Percentiles rank a stretch among this genome's conserved stretches.
These are phyloP conservation scores for Oryzias dopingdopingensis DNA, from an alignment of 2,797 vertebrate species.

Conservation along the genomic window DNA sequence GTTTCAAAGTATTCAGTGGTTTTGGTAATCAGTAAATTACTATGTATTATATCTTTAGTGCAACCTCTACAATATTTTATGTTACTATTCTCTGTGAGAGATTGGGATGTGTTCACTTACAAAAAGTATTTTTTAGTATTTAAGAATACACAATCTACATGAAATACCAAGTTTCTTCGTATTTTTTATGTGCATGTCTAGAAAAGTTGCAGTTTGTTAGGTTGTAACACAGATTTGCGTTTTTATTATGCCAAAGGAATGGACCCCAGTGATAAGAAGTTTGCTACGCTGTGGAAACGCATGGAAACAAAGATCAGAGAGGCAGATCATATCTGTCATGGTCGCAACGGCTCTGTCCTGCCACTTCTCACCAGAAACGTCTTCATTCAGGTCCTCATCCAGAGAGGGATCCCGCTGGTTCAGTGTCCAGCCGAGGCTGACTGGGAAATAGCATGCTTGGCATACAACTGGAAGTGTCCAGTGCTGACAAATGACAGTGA, in stretches of 20 bases:
- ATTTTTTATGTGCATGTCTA: too few species aligned
- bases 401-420: conserved; percentile 80
- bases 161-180: too few species aligned
- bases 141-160: too few species aligned
- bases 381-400: conserved; percentile 84
- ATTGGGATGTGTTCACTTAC: neutral
- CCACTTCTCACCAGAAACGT: conserved; percentile 83
- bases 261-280: conserved; percentile 87
- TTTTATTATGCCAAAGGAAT: conserved; percentile 35
- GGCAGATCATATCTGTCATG: conserved; percentile 77
- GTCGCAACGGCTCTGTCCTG: conserved; percentile 74
- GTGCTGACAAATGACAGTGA: conserved; percentile 93
- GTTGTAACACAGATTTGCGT: too few species aligned
- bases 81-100: too few species aligned
- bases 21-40: too few species aligned
- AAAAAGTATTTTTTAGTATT: neutral
- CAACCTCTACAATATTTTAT: too few species aligned
- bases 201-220: too few species aligned
- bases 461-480: conserved; percentile 89
- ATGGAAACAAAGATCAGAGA: conserved; percentile 81
- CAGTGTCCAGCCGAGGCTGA: conserved; percentile 93
- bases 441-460: conserved; percentile 88
- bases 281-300: conserved; percentile 81
- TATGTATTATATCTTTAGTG: too few species aligned
- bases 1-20: too few species aligned